Evolutionary conservation across 1,140 invertebrate genomes (phyloP).

Genomic region (Popillia japonica): DNA sequence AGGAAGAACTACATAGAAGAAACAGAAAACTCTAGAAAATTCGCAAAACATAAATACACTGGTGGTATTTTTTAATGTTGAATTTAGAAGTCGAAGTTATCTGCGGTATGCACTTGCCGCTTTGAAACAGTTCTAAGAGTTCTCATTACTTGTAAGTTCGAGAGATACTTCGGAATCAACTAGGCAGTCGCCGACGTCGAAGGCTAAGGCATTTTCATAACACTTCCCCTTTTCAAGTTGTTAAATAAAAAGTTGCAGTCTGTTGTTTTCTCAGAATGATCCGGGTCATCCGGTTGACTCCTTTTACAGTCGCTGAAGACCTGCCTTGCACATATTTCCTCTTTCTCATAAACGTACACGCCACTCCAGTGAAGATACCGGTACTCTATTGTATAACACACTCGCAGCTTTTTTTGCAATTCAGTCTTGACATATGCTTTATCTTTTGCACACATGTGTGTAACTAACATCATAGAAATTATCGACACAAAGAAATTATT

Average conservation of each 20-base stretch:
- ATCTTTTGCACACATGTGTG: not conserved
- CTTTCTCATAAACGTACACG: not conserved
- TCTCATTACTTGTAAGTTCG: conserved; percentile 5
- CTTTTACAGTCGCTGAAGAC: conserved; percentile 25
- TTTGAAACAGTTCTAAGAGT: conserved; percentile 11
- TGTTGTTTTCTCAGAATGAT: conserved; percentile 31
- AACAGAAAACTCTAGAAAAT: not conserved
- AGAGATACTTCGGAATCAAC: not conserved
- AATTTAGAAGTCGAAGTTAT: conserved; percentile 11
- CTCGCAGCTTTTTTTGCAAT: not conserved
- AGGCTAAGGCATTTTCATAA: conserved; percentile 28
- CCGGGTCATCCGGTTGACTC: conserved; percentile 22
- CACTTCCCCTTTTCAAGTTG: conserved; percentile 28
- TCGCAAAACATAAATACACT: conserved; percentile 11
- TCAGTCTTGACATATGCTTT: not conserved
- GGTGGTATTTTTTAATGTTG: conserved; percentile 5
- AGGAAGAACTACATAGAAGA: conserved; percentile 5
- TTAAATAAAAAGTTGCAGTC: conserved; percentile 15
- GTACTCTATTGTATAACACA: conserved; percentile 20
- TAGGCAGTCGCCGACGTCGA: not conserved
- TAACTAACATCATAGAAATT: too few species aligned
- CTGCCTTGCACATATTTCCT: conserved; percentile 15
- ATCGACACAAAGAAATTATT: not conserved
- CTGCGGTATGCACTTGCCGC: conserved; percentile 1
- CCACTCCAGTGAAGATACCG: conserved; percentile 31